phyloP scores from a whole-genome alignment of 2,797 vertebrate genomes.

The Vultur gryphus region DNA sequence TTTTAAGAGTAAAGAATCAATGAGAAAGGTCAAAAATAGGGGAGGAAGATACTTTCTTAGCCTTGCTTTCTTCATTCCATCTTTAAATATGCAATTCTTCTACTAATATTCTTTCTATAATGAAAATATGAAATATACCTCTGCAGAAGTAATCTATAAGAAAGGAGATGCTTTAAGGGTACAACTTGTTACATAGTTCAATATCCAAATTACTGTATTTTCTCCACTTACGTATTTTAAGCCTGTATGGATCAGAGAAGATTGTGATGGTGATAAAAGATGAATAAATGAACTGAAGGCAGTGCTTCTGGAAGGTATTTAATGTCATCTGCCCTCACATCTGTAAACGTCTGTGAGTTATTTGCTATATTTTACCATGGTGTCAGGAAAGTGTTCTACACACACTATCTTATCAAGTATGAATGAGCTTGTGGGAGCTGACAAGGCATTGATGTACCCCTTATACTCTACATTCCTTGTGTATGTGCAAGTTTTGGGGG shows the following conservation, averaged over 20 bases:
- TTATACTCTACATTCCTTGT: background rate
- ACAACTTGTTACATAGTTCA: background rate
- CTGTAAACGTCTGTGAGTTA: background rate
- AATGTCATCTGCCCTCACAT: background rate
- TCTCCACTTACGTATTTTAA: background rate
- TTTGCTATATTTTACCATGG: background rate
- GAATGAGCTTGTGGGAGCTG: background rate
- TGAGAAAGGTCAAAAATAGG: background rate
- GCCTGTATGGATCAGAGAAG: background rate
- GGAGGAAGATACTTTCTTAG: background rate
- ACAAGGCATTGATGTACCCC: rapidly evolving
- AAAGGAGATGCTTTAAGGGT: background rate
- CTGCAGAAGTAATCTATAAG: background rate
- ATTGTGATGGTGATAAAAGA: background rate
- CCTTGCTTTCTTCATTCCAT: background rate
- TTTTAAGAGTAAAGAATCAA: background rate
- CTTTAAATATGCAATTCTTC: background rate
- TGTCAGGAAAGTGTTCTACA: background rate
- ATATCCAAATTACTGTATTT: background rate
- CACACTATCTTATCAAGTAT: rapidly evolving
- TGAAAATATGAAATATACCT: background rate
- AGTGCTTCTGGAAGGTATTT: background rate
- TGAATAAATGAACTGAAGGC: background rate
- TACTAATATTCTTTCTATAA: background rate
- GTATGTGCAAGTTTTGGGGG: background rate